Percentiles rank a stretch among this genome's conserved stretches.
These are phyloP conservation scores for Hystrix cristata DNA, from an alignment of 2,113 vertebrate species.

Conservation along the genomic window DNA sequence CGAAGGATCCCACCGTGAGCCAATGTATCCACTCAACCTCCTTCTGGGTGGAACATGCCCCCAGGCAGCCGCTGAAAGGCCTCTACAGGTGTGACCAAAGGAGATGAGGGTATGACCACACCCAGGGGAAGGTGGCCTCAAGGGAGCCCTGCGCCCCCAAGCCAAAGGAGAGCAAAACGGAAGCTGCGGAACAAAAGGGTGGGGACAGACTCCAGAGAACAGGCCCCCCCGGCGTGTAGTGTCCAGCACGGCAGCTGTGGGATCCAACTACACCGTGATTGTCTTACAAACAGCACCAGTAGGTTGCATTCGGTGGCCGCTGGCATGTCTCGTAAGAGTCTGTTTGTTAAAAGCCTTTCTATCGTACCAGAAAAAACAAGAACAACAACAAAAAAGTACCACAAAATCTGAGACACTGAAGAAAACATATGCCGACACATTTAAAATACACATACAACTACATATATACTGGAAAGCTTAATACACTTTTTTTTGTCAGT, in stretches of 20 bases:
- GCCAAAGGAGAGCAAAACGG: no score
- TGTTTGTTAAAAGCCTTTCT: background rate
- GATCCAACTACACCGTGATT: background rate
- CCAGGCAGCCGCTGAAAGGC: no score
- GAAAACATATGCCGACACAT: background rate
- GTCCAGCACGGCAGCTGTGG: background rate
- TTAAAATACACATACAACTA: background rate
- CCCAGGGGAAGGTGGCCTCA: no score
- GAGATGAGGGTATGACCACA: no score
- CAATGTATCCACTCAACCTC: no score
- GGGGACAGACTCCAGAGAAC: no score
- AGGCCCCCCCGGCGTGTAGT: background rate
- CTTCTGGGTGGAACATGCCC: no score
- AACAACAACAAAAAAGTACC: background rate
- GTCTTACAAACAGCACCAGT: background rate
- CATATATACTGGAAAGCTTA: background rate
- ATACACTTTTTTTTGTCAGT: background rate
- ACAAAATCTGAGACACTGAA: background rate
- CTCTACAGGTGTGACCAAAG: no score
- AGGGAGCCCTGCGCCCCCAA: no score
- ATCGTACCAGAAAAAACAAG: no score
- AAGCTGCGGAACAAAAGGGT: no score
- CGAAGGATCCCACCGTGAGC: no score
- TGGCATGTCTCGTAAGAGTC: background rate
- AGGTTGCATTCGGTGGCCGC: background rate